Conservation (phyloP, 2,113 vertebrate genomes). For the Nematolebias whitei region DNA sequence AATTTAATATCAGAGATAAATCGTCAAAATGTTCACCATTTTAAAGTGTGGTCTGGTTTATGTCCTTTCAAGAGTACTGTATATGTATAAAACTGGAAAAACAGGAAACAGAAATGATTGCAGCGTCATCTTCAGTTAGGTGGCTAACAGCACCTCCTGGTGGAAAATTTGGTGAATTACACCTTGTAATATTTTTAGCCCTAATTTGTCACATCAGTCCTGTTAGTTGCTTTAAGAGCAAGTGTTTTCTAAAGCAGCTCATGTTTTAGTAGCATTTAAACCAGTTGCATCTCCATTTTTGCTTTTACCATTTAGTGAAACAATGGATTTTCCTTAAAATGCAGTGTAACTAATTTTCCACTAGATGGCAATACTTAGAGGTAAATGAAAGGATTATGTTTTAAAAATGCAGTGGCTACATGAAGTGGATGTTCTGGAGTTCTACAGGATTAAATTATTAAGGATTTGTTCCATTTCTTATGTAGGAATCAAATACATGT, state of each 20-base stretch:
- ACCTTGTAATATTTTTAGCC: neutral
- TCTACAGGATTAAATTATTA: no score
- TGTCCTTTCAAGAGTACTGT: neutral
- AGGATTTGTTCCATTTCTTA: conserved; percentile 9
- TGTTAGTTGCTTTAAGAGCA: neutral
- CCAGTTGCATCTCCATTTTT: conserved; percentile 36
- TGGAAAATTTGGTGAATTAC: conserved; percentile 23
- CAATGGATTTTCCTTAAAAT: neutral
- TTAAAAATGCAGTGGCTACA: no score
- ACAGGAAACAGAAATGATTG: conserved; percentile 13
- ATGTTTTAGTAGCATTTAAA: conserved; percentile 20
- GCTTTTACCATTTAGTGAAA: neutral
- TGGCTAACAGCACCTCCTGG: conserved; percentile 34
- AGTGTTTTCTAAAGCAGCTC: conserved; percentile 6
- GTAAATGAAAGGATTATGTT: no score
- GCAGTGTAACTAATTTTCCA: neutral
- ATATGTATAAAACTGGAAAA: conserved; percentile 10
- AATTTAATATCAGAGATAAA: conserved; percentile 6
- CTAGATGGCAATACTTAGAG: conserved; percentile 43
- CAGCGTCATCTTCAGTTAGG: neutral
- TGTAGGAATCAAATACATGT: conserved; percentile 29
- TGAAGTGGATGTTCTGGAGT: no score
- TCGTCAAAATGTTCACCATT: neutral
- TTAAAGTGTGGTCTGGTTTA: conserved; percentile 2
- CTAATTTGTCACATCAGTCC: conserved; percentile 1